Evolutionary conservation across 2,113 vertebrate genomes (phyloP).

Genomic region (Eudyptes chrysolophus): DNA sequence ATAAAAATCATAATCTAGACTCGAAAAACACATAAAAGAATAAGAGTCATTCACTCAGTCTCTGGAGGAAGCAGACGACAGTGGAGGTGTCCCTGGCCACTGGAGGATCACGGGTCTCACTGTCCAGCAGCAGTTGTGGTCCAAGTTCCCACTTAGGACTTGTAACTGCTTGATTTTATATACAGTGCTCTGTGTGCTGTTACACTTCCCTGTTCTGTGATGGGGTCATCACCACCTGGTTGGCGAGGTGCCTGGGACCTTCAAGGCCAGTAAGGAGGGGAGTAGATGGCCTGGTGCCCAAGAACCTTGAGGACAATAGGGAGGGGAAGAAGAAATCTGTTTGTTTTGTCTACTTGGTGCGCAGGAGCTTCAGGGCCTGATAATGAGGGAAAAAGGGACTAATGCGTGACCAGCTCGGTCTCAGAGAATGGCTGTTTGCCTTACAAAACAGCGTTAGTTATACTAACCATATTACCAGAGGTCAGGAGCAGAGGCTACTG

Average conservation of each 20-base stretch:
- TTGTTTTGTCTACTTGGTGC: neutral
- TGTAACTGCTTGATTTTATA: neutral
- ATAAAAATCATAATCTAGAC: neutral
- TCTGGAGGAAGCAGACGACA: neutral
- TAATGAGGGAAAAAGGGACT: neutral
- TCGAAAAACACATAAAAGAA: neutral
- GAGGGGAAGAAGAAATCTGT: neutral
- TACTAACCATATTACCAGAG: neutral
- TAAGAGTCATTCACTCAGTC: neutral
- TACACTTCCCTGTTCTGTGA: neutral
- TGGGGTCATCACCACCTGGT: too few relatives aligned
- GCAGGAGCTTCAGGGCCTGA: neutral
- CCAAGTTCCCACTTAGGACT: neutral
- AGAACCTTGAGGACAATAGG: neutral
- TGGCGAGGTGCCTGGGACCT: neutral
- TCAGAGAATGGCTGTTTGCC: neutral
- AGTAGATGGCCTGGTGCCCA: neutral
- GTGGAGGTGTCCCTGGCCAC: neutral
- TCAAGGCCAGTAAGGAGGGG: neutral
- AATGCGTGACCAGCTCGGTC: accelerated
- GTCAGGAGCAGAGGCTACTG: neutral
- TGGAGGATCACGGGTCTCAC: accelerated
- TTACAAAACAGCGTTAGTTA: neutral
- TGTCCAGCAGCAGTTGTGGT: neutral
- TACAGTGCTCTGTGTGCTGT: neutral